Conservation (phyloP, 2,797 vertebrate genomes). For the Chaetophractus vellerosus region DNA sequence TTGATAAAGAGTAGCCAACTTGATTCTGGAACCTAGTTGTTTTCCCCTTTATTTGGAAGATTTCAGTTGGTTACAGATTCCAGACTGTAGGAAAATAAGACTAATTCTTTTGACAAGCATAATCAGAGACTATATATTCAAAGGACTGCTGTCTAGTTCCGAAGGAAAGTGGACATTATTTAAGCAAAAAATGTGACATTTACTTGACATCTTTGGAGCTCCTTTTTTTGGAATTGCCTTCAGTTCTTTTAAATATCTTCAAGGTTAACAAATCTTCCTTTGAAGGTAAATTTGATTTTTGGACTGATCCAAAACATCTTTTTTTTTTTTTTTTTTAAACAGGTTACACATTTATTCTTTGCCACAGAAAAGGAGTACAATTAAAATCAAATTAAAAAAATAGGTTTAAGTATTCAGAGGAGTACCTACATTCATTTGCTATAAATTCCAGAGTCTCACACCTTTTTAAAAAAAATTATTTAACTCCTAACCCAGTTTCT, state of each 20-base stretch:
- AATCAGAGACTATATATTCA: slow-evolving; percentile 2
- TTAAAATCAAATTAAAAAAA: too few species aligned
- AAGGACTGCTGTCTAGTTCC: slow-evolving; percentile 11
- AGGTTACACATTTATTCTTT: too few species aligned
- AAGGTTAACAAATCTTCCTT: slow-evolving; percentile 44
- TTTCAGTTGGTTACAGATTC: slow-evolving; percentile 64
- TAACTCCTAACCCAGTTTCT: too few species aligned
- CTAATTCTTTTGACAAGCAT: slow-evolving; percentile 39
- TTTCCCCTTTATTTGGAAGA: slow-evolving; percentile 42
- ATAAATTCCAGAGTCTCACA: too few species aligned
- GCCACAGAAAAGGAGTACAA: too few species aligned
- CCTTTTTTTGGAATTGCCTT: neutral
- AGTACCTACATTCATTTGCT: too few species aligned
- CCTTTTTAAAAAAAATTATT: too few species aligned
- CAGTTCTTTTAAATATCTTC: slow-evolving; percentile 48
- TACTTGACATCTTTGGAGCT: slow-evolving; percentile 40
- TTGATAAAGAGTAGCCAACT: slow-evolving; percentile 50
- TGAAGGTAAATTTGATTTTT: slow-evolving; percentile 70
- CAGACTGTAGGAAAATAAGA: neutral
- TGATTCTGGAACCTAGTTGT: slow-evolving; percentile 36
- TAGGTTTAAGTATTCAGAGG: too few species aligned
- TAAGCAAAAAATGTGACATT: slow-evolving; percentile 22
- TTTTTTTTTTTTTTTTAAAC: too few species aligned
- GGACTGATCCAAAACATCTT: slow-evolving; percentile 40
- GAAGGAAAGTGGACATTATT: neutral